Evolutionary conservation across 2,797 vertebrate genomes (phyloP), one percentile per base, ranked within the genome.

Genomic region (Sorex maritimensis): DNA sequence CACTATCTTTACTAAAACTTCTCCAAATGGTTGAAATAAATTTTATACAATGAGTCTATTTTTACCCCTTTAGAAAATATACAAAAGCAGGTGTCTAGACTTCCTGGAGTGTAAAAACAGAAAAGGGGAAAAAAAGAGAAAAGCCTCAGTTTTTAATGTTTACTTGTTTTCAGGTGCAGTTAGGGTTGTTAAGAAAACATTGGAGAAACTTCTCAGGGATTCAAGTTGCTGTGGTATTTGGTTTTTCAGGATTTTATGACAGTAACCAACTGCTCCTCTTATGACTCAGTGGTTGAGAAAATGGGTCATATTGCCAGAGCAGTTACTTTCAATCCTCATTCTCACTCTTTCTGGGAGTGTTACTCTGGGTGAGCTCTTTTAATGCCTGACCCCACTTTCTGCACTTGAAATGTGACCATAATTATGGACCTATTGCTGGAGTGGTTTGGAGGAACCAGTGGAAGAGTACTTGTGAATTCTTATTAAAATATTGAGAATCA

Each of bases 41-140:
- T 98, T 97, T 96, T 96, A 93, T 95, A 96, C 95, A 97, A 97
- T 95, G 92, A 95, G 86, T 95, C 96, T 97, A 95, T 96, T 93
- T 97, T 95, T 78, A 73, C 65, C 58, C 26, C 13, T 97, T 87
- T 86, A 97, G 92, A 97, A 98, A 97, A 97, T 98, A 98, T 97
- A 98, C 96, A 98, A 94, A 97, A 96, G 82, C 97, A 98, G 98
- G 97, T 98, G 97, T 96, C 91, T 97, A 93, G 89, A 92, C 96
- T 98, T 98, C 96, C 96, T 96, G 93, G 79, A 82, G n/a, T 87
- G 26, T 58, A 26, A 52, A 82, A 46, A 49, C 44, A 52, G 12
- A 49, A 63, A 49, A 68, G 63, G 49, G 49, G 73, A 55, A 58
- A n/a, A 23, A 52, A 26, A 34, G 21, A 46, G 23, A 52, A 87